Base-by-base conservation (phyloP, 2,888 invertebrate species). In the Eilema sororculum region DNA sequence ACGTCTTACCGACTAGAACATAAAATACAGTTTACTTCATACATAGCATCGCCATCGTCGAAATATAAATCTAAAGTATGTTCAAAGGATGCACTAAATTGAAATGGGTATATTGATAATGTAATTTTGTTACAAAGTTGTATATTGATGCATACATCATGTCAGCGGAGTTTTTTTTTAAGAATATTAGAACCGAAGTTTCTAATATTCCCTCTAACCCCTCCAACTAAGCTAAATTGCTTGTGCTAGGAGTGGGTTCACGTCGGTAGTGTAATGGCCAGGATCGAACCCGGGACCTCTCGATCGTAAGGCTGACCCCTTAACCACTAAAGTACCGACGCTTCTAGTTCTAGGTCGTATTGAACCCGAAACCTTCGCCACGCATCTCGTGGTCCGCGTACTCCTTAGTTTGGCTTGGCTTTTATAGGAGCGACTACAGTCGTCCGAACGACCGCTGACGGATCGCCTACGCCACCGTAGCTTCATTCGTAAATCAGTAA, bases 1-100 rank as follows among this genome's bases (percentile, higher is more conserved):
- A 62, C 30, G 61, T 24, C 37, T 61, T 58, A 70, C 41, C 28
- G 16, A 37, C 41, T 46, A 28, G 20, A 69, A 25, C 60, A 58
- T 46, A 61, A 56, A 58, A 68, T 8, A 65, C 30, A 62, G 16
- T 67, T 67, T 30, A 4, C 33, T 12, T 56, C 22, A 13, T 41
- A 41, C 3, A n/a, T 46, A 20, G 46, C n/a, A n/a, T n/a, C n/a
- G n/a, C n/a, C 24, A 12, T 10, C n/a, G 28, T n/a, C 52, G 46
- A 28, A 58, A 57, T 58, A 58, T 25, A 25, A 24, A 57, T 57
- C 9, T 24, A 12, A 57, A 2, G 12, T 16, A 25, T 13, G 58
- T 20, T 28, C 2, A 25, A 58, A 60, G 60, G n/a, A 30, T 30
- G 60, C n/a, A 33, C 13, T 16, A 25, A 58, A 28, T 25, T 16